A percentile compares a stretch with the other conserved stretches of the same genome.
These are phyloP conservation scores for Lepidocolaptes lacrymiger DNA, from an alignment of 2,797 vertebrate genomes.

Conservation along the genomic window DNA sequence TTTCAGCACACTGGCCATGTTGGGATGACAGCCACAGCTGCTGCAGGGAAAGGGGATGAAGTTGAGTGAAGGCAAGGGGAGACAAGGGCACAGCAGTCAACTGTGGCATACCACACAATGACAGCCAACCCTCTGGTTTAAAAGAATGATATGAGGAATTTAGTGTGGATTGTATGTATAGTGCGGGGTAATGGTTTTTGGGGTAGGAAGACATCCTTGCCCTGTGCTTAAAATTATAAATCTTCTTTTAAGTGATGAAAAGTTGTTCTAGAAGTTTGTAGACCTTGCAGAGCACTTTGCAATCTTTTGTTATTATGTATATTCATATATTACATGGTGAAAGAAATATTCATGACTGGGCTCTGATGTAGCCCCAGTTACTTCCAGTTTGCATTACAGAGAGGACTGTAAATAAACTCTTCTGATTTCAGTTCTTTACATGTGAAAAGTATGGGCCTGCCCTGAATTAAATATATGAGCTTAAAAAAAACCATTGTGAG, in stretches of 20 bases:
- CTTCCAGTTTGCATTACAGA: background rate
- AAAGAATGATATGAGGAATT: background rate
- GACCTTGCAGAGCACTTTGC: background rate
- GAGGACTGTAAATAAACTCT: background rate
- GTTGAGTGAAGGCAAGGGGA: background rate
- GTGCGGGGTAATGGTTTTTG: rapidly evolving
- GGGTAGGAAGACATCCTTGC: background rate
- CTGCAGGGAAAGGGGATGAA: background rate
- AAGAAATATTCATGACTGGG: background rate
- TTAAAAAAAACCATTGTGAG: background rate
- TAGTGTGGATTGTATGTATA: background rate
- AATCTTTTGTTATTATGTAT: background rate
- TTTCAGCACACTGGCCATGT: background rate
- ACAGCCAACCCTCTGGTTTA: background rate
- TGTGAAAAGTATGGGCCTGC: background rate
- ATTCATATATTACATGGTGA: background rate
- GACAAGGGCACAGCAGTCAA: background rate
- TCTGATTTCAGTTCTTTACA: background rate
- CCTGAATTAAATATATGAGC: background rate
- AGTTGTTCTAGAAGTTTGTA: background rate
- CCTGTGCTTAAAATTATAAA: background rate
- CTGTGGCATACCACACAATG: background rate
- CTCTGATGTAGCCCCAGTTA: background rate
- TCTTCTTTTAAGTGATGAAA: background rate
- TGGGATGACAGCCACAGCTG: background rate